These are phyloP conservation scores for Dicranocentrus wangi DNA, from an alignment of 2,888 invertebrate species.

Conservation along the genomic window DNA sequence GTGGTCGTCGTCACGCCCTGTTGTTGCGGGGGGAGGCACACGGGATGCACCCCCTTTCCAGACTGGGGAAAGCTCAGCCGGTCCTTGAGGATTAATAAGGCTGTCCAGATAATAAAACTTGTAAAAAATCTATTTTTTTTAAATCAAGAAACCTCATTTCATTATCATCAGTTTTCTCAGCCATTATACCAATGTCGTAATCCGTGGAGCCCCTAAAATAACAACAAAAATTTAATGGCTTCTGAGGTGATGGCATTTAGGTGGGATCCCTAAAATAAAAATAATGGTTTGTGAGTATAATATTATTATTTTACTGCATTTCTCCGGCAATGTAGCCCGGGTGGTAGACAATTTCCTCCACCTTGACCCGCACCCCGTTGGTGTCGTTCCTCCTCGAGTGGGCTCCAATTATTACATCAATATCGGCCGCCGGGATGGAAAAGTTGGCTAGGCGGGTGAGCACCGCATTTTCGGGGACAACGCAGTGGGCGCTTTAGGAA, in stretches of 20 bases:
- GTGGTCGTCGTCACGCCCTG: neutral
- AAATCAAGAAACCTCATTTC: neutral
- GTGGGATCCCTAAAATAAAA: neutral
- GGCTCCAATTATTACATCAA: neutral
- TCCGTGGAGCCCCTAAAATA: neutral
- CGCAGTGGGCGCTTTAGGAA: slow-evolving; percentile 19
- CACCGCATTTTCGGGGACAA: neutral
- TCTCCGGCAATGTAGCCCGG: neutral
- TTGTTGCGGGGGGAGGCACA: slow-evolving; percentile 17
- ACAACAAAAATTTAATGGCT: neutral
- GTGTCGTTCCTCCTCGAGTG: neutral
- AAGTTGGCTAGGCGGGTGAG: neutral
- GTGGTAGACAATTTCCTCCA: neutral
- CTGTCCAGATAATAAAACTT: neutral
- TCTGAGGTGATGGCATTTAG: neutral
- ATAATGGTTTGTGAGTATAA: neutral
- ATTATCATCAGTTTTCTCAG: neutral
- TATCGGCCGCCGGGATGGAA: neutral
- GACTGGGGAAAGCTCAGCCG: neutral
- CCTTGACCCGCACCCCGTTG: neutral
- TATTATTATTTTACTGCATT: neutral
- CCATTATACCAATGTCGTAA: slow-evolving; percentile 21
- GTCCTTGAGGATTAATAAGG: slow-evolving; percentile 10
- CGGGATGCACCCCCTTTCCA: slow-evolving; percentile 1
- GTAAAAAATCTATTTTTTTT: neutral